Evolutionary conservation across 2,888 invertebrate species (phyloP), one percentile per base, ranked within the genome.

Genomic region (Psylliodes chrysocephalus): DNA sequence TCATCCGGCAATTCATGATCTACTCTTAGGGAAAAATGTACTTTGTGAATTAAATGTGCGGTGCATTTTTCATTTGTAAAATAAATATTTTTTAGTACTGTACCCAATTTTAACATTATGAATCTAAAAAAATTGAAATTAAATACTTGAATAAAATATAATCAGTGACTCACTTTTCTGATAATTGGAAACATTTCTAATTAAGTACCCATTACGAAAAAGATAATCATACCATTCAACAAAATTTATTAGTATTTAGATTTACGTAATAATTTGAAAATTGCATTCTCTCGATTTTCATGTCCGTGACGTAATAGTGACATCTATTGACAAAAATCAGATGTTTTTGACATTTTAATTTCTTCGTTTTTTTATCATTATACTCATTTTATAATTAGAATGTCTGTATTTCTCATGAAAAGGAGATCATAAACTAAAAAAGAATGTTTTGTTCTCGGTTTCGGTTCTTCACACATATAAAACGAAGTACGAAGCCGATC

Each of bases 1-100:
- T 72, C 73, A 8, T 53, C 61, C 42, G 67, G 35, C 38, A 65
- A 18, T 55, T 68, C 64, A 33, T 71, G 72, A 14, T 54, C 38
- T 19, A 52, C 38, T 35, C 53, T 68, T 42, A 73, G 44, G 1
- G 71, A 71, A 62, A 67, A 72, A 14, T 71, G 62, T 14, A 46
- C 2, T 35, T 66, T 35, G 17, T 40, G 40, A 28, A 25, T n/a
- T 17, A 28, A 59, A 25, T n/a, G 40, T 54, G 19, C n/a, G 19
- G 15, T 25, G 10, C 14, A 38, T 49, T 57, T 57, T 46, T 12
- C 28, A 22, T 59, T 59, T 40, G 18, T 40, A 40, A 42, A 59
- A 49, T 14, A 22, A n/a, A 40, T 28, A 22, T 22, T 49, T 59
- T 25, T 51, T 18, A 40, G 10, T 54, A 40, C 6, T 46, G 46